Evolutionary conservation across 1,140 invertebrate species (phyloP).

Genomic region (Tetramorium alpestre): DNA sequence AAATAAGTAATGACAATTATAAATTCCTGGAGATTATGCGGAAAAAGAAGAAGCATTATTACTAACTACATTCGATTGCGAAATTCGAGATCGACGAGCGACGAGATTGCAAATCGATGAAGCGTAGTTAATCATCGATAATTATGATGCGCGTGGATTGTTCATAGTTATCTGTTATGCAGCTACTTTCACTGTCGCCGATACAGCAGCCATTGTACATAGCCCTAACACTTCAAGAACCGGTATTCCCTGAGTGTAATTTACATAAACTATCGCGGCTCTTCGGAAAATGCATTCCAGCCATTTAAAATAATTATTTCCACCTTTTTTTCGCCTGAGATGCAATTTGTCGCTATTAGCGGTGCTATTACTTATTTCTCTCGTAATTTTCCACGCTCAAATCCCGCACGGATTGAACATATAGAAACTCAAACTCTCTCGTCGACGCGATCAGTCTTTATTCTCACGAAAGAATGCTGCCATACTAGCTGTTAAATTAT

Average conservation of each 20-base stretch:
- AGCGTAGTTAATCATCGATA: slow-evolving; percentile 43
- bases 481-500: neutral
- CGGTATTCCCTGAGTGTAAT: slow-evolving; percentile 24
- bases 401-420: neutral
- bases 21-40: neutral
- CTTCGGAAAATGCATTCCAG: slow-evolving; percentile 18
- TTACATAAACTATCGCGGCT: slow-evolving; percentile 43
- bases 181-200: slow-evolving; percentile 42
- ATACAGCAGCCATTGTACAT: slow-evolving; percentile 14
- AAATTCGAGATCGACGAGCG: slow-evolving; percentile 25
- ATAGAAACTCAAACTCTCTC: neutral
- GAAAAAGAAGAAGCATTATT: neutral
- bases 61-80: neutral
- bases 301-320: slow-evolving; percentile 48
- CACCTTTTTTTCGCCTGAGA: slow-evolving; percentile 5
- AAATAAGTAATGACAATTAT: neutral
- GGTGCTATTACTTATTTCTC: slow-evolving; percentile 19
- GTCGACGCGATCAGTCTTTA: neutral
- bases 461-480: neutral
- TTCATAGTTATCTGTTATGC: slow-evolving; percentile 6
- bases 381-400: neutral
- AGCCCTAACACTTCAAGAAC: neutral
- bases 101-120: slow-evolving; percentile 23
- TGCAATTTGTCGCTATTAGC: slow-evolving; percentile 46
- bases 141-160: slow-evolving; percentile 7